Evolutionary conservation across 2,888 invertebrate genomes (phyloP), one percentile per base, ranked within the genome.

Genomic region (Aproaerema taeniolella): DNA sequence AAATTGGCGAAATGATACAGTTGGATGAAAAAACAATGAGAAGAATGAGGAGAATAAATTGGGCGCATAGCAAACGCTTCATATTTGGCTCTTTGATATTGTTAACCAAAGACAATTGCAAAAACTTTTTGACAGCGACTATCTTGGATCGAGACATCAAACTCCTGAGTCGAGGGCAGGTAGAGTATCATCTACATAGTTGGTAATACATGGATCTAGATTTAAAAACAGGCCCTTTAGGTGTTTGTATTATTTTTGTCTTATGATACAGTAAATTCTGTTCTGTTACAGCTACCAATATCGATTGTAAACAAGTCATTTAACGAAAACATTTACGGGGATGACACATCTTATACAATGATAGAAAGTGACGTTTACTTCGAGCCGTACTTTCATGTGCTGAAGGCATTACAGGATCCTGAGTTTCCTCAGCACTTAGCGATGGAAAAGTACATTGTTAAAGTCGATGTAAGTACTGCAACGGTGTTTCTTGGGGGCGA

Each of bases 351-450:
- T 1, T 82, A 73, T 51, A 67, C 88, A 1, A 92, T 95, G 92
- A 88, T 93, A 16, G 94, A 95, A 70, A 91, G 93, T 33, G 90
- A 90, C 45, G 91, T 93, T 1, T 96, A 92, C 67, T 95, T 93
- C 67, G 95, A 95, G 61, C 93, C 95, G 0, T 95, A 95, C 62
- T 83, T 88, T 44, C 92, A 93, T 52, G 91, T 94, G 0, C 78
- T 94, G 35, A 87, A 85, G 47, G 92, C 90, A 25, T 65, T 96
- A 15, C 89, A 92, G 61, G 75, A 77, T 3, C 87, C 91, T 25
- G 61, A 71, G 9, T 80, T 85, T 46, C 72, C 85, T 1, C 61
- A 78, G 2, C 79, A 88, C 29, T 88, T 95, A 52, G 91, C 93
- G 0, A 89, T 95, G 89, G 76, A 88, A 41, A 83, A 89, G 42